A percentile compares a stretch with the other conserved stretches of the same genome.
These are phyloP conservation scores for Cliona cf. orientalis DNA, from an alignment of 37 sponge, comb jelly and placozoan species.

Conservation along the genomic window DNA sequence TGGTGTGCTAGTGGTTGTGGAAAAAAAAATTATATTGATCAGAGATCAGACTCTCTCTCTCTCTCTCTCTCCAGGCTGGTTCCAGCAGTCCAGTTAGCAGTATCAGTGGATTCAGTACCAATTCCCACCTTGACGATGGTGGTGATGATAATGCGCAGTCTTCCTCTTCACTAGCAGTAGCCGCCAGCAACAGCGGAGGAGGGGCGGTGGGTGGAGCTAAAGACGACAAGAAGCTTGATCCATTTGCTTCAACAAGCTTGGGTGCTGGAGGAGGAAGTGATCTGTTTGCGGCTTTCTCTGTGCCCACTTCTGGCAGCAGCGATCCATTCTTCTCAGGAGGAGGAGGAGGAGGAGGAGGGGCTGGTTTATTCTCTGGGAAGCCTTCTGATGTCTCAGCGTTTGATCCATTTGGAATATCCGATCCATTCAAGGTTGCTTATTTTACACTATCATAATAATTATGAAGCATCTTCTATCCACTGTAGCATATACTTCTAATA, in stretches of 20 bases:
- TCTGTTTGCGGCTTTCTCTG: constrained; percentile 53
- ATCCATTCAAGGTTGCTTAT: constrained; percentile 51
- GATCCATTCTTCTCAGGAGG: constrained; percentile 21
- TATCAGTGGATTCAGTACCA: constrained; percentile 83
- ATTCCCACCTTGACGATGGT: constrained; percentile 59
- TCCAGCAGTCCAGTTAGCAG: constrained; percentile 86
- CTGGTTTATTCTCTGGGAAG: background rate
- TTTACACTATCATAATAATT: background rate
- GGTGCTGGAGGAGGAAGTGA: constrained; percentile 17
- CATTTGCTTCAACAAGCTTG: constrained; percentile 28
- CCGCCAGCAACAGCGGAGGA: background rate
- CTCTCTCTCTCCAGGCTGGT: constrained; percentile 77
- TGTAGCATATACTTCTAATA: too few relatives aligned
- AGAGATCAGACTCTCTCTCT: background rate
- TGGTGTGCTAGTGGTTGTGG: background rate
- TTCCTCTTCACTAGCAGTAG: too few relatives aligned
- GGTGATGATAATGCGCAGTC: constrained; percentile 37
- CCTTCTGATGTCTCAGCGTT: constrained; percentile 41
- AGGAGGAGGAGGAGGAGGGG: constrained; percentile 22
- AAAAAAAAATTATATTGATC: background rate
- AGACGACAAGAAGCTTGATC: constrained; percentile 41
- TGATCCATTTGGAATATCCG: constrained; percentile 57
- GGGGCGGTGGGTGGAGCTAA: constrained; percentile 8
- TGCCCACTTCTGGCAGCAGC: constrained; percentile 3
- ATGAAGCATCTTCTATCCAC: too few relatives aligned